Evolutionary conservation across 2,797 vertebrate genomes (phyloP), one percentile per base, ranked within the genome.

Genomic region (Melanotaenia maccullochi): DNA sequence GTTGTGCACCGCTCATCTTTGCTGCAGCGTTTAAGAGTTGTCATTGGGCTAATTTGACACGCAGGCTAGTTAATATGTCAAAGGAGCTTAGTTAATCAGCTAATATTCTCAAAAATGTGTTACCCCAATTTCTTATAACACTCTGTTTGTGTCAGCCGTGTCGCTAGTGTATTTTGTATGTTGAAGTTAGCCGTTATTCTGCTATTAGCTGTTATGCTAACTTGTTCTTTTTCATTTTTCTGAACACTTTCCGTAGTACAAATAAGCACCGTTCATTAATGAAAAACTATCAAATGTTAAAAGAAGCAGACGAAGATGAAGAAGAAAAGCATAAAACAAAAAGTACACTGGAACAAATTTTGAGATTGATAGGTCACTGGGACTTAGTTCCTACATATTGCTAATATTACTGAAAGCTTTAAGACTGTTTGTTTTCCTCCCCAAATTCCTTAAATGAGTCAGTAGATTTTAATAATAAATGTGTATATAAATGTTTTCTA

Each of bases 1-100:
- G 57, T 58, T 77, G 60, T 13, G 66, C 51, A 47, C 24, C 9
- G 67, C 51, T 40, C 33, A 42, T 66, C 35, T 66, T 51, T 58
- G 64, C 65, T 62, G 51, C 52, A 40, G 71, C 28, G 42, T 6
- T 35, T 1, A 47, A 56, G 54, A 55, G 24, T 60, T 71, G 58
- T 52, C 20, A 65, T 63, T 12, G 47, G 32, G 78, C 76, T 83
- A 72, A 33, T 83, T 70, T 77, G 62, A 58, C 58, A 62, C 62
- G 56, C 40, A 24, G 32, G 60, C 64, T 68, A 13, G 36, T n/a
- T 3, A 42, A 60, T 13, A 59, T 63, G 33, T 30, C 9, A 54
- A 36, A 6, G 16, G 47, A 32, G 36, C 60, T 9, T 30, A 30
- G 54, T 11, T 71, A 81, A 68, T 69, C 24, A 51, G 49, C 20